Conservation (phyloP, 2,888 invertebrate genomes). For the Nyleta sp. region DNA sequence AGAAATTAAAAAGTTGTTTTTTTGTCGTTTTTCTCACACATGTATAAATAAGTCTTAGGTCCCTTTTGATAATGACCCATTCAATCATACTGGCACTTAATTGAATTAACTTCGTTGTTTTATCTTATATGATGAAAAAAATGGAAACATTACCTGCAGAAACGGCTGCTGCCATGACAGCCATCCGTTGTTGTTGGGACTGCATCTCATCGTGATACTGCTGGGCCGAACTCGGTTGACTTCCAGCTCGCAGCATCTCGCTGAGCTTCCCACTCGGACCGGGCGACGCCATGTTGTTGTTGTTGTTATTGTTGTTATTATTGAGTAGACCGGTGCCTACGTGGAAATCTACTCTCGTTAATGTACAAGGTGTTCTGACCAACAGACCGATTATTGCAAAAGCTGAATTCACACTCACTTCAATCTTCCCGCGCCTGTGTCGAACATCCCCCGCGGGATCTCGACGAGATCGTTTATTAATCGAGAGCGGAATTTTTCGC, state of each 20-base stretch:
- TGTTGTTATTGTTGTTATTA: constrained; percentile 87
- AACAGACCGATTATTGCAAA: background rate
- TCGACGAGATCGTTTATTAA: constrained; percentile 19
- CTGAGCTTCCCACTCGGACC: constrained; percentile 81
- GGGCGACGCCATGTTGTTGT: constrained; percentile 83
- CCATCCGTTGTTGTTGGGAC: constrained; percentile 85
- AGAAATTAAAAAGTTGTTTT: too few species aligned
- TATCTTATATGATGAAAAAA: background rate
- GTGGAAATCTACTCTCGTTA: constrained; percentile 83
- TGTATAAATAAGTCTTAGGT: too few species aligned
- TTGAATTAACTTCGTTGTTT: too few species aligned
- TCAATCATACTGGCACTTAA: too few species aligned
- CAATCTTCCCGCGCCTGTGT: constrained; percentile 37
- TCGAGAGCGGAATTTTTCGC: constrained; percentile 33
- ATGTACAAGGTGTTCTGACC: constrained; percentile 67
- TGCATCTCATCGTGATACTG: constrained; percentile 84
- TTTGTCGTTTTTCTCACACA: too few species aligned
- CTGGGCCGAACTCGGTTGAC: constrained; percentile 79
- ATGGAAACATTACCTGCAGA: constrained; percentile 75
- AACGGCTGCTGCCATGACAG: constrained; percentile 81
- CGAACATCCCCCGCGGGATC: constrained; percentile 22
- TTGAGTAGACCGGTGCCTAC: constrained; percentile 87
- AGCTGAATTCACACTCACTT: constrained; percentile 49
- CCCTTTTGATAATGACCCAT: too few species aligned
- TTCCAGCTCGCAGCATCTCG: constrained; percentile 80